Evolutionary conservation across 2,113 vertebrate species (phyloP).

Genomic region (Caracal caracal): DNA sequence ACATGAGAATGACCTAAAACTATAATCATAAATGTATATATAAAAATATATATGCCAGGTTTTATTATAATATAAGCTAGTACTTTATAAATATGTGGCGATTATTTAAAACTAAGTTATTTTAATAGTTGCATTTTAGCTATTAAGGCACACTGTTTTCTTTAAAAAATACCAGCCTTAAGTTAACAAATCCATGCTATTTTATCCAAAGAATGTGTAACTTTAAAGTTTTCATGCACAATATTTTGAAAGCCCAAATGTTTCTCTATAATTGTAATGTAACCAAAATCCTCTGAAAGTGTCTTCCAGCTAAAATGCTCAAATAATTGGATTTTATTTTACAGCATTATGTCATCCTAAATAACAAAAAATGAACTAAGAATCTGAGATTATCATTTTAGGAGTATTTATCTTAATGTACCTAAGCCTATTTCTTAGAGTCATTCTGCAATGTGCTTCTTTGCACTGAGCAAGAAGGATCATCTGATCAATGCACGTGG

Average conservation of each 20-base stretch:
- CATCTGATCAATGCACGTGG: background rate
- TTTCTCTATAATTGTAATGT: conserved; percentile 5
- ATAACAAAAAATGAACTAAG: conserved; percentile 21
- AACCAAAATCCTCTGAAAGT: conserved; percentile 23
- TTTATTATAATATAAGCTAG: background rate
- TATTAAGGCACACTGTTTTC: background rate
- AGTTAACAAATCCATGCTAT: background rate
- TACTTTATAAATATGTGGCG: background rate
- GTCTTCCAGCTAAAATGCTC: background rate
- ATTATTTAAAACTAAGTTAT: background rate
- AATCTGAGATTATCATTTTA: background rate
- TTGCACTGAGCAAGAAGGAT: background rate
- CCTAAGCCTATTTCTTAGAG: background rate
- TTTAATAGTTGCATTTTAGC: background rate
- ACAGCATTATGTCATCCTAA: background rate
- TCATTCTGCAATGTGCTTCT: background rate
- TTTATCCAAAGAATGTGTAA: background rate
- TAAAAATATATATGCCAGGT: too few relatives aligned
- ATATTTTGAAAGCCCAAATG: conserved; percentile 18
- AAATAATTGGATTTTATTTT: conserved; percentile 44
- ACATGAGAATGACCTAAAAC: background rate
- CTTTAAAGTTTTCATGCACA: background rate
- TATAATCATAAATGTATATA: background rate
- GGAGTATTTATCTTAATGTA: background rate
- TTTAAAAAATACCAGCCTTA: background rate